Evolutionary conservation across 2,113 vertebrate genomes (phyloP).

Genomic region (Stomatorhinus ivindoensis): DNA sequence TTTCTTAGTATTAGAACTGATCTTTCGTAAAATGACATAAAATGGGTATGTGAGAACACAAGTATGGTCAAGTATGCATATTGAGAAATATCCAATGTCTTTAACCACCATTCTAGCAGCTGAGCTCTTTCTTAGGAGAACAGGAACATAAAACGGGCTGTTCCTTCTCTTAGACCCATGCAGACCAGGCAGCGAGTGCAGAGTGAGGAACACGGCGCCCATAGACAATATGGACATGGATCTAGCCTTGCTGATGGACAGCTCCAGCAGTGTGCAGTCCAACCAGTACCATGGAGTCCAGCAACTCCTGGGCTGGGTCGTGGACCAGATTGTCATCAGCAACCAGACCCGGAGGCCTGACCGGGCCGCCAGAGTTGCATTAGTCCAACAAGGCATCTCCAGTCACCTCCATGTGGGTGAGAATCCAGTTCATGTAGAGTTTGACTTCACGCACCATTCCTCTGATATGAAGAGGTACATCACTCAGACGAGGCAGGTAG

Average conservation of each 20-base stretch:
- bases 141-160: not conserved
- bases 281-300: slow-evolving; percentile 58
- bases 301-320: slow-evolving; percentile 59
- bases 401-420: slow-evolving; percentile 38
- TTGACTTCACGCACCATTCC: slow-evolving; percentile 55
- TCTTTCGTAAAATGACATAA: not conserved
- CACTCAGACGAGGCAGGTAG: slow-evolving; percentile 43
- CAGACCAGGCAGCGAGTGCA: slow-evolving; percentile 45
- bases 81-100: not conserved
- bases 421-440: slow-evolving; percentile 52
- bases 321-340: slow-evolving; percentile 65
- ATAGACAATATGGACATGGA: slow-evolving; percentile 56
- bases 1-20: not conserved
- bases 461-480: slow-evolving; percentile 62
- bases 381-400: slow-evolving; percentile 60
- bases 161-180: slow-evolving; percentile 63
- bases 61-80: not conserved
- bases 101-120: not conserved
- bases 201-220: slow-evolving; percentile 8
- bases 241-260: slow-evolving; percentile 67
- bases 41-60: not conserved
- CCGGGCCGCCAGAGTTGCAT: slow-evolving; percentile 51
- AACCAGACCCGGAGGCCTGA: slow-evolving; percentile 29
- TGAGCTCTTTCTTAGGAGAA: not conserved
- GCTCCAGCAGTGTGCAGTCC: slow-evolving; percentile 56